Base-by-base conservation (phyloP, 2,797 vertebrate genomes). In the Leptatherina wallacei region DNA sequence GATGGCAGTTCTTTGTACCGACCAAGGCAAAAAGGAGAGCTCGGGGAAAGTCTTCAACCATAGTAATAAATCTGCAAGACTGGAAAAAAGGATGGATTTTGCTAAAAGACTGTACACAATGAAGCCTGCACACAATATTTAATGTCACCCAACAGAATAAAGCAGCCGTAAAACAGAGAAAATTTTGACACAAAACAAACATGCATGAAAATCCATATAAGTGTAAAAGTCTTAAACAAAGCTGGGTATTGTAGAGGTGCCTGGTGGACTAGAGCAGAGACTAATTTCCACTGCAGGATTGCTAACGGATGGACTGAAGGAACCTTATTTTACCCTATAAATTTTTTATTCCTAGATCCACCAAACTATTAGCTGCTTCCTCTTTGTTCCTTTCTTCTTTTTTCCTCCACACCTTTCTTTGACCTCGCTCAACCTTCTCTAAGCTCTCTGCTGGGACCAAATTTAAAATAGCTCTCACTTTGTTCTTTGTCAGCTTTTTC, bases 301-400 rank as follows among this genome's bases (percentile, higher is more conserved):
- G 77, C 86, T 89, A 86, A 90, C 81, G 61, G 89, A 89, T 90
- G 86, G 84, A 85, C 84, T 77, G 75, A 82, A 80, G 80, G 83
- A 87, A 85, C 85, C 87, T 87, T 89, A 91, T 92, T 93, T 92
- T 85, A 91, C 71, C 83, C 49, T 47, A 85, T 91, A 77, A 81
- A 93, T 90, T 38, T 91, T 92, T 91, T 81, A 91, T 91, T 84
- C 77, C 65, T 62, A 64, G 83, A 85, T 88, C 87, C 88, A 87
- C 85, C 77, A 70, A 82, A 86, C 88, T 86, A 86, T 88, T 87
- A 89, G 78, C 89, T 74, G 73, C 86, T 82, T 80, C 83, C 75
- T 61, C 71, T 89, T 86, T 88, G 86, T 83, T 88, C 78, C 61
- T 66, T 62, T 75, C 24, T 73, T 69, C 68, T 64, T 30, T 69